These are phyloP conservation scores for Bombus picipes DNA, from an alignment of 1,140 invertebrate genomes.

Conservation along the genomic window DNA sequence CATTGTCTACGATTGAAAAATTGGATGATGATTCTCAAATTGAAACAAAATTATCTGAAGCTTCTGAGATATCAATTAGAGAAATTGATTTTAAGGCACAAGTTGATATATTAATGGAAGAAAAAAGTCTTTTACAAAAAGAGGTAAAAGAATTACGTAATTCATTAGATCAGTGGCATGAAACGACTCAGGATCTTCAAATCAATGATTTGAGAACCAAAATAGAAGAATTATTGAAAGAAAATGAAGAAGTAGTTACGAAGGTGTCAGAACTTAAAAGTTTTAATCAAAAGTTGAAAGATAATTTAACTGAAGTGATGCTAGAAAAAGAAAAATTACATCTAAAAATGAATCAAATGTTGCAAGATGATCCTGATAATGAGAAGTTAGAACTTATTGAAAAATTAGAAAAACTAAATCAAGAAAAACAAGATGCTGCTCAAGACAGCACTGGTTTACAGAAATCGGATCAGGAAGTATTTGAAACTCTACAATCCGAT, in stretches of 20 bases:
- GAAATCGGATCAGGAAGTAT: constrained; percentile 39
- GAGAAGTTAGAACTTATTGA: constrained; percentile 41
- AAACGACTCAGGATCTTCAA: constrained; percentile 25
- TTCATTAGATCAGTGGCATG: constrained; percentile 37
- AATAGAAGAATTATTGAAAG: constrained; percentile 67
- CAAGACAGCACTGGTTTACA: constrained; percentile 31
- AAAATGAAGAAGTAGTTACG: constrained; percentile 54
- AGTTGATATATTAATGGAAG: constrained; percentile 46
- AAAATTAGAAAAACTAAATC: constrained; percentile 59
- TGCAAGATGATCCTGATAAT: constrained; percentile 32
- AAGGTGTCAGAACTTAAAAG: constrained; percentile 63
- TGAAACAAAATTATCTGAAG: constrained; percentile 8
- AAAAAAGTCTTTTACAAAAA: constrained; percentile 52
- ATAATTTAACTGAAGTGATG: constrained; percentile 49
- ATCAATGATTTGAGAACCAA: constrained; percentile 65
- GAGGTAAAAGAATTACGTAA: constrained; percentile 51
- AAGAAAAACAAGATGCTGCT: constrained; percentile 72
- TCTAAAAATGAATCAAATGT: constrained; percentile 48
- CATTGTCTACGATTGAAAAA: constrained; percentile 74
- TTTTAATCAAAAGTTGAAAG: constrained; percentile 46
- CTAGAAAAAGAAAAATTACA: constrained; percentile 79
- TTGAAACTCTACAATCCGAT: constrained; percentile 12
- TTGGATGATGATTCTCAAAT: constrained; percentile 56
- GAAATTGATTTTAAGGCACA: constrained; percentile 31
- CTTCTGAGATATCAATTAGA: constrained; percentile 15